Conservation (phyloP, 2,113 vertebrate species). For the Tenebrosternarchus preto region DNA sequence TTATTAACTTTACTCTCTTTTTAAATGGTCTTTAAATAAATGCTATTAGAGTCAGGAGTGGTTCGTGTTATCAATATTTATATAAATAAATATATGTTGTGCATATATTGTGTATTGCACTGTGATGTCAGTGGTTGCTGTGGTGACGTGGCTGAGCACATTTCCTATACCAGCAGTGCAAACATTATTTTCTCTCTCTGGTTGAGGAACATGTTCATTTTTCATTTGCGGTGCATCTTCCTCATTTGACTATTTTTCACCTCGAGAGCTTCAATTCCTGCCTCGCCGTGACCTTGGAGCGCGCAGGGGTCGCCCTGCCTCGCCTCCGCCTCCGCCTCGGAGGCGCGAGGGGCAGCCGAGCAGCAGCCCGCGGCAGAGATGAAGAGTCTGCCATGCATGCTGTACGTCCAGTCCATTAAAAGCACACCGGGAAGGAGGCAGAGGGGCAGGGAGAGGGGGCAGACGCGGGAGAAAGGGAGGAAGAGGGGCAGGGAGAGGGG, state of each 20-base stretch:
- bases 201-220: conserved; percentile 51
- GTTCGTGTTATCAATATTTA: no score
- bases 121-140: background rate
- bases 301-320: conserved; percentile 26
- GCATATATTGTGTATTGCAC: background rate
- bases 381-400: conserved; percentile 76
- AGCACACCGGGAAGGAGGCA: conserved; percentile 71
- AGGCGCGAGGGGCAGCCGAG: no score
- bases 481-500: conserved; percentile 68
- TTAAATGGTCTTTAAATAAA: no score
- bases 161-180: conserved; percentile 2
- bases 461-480: conserved; percentile 57
- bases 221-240: conserved; percentile 47
- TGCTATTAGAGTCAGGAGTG: no score
- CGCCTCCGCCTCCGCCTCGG: no score
- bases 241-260: conserved; percentile 74
- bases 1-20: no score
- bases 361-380: no score
- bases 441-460: no score
- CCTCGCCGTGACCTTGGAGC: conserved; percentile 75
- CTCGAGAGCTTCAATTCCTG: conserved; percentile 61
- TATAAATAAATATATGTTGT: no score
- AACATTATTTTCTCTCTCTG: conserved; percentile 34
- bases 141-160: background rate
- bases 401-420: conserved; percentile 87